Conservation (phyloP, 2,888 invertebrate genomes). For the Pandemis cinnamomeana region DNA sequence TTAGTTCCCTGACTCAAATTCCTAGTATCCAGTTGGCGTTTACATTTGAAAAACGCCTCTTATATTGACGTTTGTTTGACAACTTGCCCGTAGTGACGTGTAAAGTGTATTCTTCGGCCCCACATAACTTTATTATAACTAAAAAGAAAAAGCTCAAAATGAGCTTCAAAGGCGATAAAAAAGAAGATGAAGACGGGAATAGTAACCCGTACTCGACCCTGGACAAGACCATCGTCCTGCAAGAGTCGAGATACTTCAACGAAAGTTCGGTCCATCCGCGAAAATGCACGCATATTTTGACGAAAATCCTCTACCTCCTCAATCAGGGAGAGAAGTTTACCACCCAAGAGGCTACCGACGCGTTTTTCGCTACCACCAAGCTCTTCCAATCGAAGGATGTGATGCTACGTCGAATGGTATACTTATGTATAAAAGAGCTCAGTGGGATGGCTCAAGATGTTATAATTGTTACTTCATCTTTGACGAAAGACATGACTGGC, state of each 20-base stretch:
- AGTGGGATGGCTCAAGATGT: slow-evolving; percentile 98
- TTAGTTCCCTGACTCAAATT: not conserved
- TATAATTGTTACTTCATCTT: slow-evolving; percentile 98
- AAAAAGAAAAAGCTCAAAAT: slow-evolving; percentile 80
- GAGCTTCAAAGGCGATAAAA: slow-evolving; percentile 96
- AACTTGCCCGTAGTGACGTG: slow-evolving; percentile 61
- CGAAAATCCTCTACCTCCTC: slow-evolving; percentile 97
- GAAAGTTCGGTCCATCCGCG: slow-evolving; percentile 98
- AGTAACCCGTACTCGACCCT: slow-evolving; percentile 96
- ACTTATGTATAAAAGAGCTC: slow-evolving; percentile 97
- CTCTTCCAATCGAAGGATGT: slow-evolving; percentile 99
- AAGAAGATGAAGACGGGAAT: slow-evolving; percentile 97
- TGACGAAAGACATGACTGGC: slow-evolving; percentile 99
- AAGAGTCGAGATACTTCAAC: slow-evolving; percentile 98
- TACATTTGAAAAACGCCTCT: not conserved
- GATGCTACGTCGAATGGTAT: slow-evolving; percentile 96
- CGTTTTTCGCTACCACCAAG: slow-evolving; percentile 99
- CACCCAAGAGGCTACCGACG: slow-evolving; percentile 98
- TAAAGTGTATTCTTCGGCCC: slow-evolving; percentile 77
- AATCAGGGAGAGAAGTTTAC: slow-evolving; percentile 98
- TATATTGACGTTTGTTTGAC: slow-evolving; percentile 26
- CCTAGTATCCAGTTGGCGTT: not conserved
- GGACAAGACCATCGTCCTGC: slow-evolving; percentile 98
- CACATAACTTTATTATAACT: slow-evolving; percentile 68
- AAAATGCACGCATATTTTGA: slow-evolving; percentile 98